Conservation (phyloP, 2,113 vertebrate species). For the Hippocampus barbouri region DNA sequence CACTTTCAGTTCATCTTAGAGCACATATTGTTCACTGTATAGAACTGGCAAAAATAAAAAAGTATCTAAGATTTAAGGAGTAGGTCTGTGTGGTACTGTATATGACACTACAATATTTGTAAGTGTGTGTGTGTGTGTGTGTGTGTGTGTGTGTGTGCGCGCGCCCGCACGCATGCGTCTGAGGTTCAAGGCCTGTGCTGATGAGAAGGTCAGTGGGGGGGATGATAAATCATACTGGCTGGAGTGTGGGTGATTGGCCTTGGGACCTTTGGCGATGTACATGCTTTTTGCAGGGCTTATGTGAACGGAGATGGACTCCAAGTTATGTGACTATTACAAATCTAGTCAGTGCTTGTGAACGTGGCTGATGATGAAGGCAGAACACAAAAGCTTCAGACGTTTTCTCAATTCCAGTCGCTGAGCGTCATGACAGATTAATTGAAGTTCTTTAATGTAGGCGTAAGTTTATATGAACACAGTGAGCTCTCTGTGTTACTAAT, state of each 20-base stretch:
- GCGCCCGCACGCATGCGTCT: not conserved
- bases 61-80: slow-evolving; percentile 22
- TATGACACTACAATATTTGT: slow-evolving; percentile 9
- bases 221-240: slow-evolving; percentile 51
- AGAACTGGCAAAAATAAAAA: slow-evolving; percentile 31
- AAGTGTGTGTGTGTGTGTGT: not conserved
- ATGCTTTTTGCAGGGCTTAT: slow-evolving; percentile 4
- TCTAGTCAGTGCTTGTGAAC: slow-evolving; percentile 12
- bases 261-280: slow-evolving; percentile 12
- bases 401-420: slow-evolving; percentile 25
- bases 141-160: not conserved
- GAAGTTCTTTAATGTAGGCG: slow-evolving; percentile 17
- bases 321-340: slow-evolving; percentile 13
- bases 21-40: slow-evolving; percentile 30
- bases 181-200: slow-evolving; percentile 32
- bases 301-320: slow-evolving; percentile 5
- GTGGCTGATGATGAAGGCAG: slow-evolving; percentile 26
- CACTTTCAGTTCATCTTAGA: slow-evolving; percentile 26
- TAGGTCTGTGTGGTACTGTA: slow-evolving; percentile 22
- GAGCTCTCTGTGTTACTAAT: slow-evolving; percentile 27
- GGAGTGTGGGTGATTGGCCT: slow-evolving; percentile 35
- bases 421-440: slow-evolving; percentile 22
- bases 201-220: slow-evolving; percentile 36
- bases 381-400: slow-evolving; percentile 26
- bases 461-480: slow-evolving; percentile 6